phyloP scores from a whole-genome alignment of 23 tunicate genomes.

The Ciona savignyi region DNA sequence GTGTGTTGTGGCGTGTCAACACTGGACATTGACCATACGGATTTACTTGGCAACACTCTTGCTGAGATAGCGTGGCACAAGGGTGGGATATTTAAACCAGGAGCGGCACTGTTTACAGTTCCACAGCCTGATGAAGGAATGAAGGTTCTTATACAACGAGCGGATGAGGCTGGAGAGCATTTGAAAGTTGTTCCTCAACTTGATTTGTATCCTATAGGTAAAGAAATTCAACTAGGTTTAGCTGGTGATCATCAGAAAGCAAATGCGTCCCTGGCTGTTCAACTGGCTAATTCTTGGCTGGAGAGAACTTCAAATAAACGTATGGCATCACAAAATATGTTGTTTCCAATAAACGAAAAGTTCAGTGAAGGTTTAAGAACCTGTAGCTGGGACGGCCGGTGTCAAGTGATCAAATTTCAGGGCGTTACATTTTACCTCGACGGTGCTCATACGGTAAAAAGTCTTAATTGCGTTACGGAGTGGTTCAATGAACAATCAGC shows the following conservation, averaged over 20 bases:
- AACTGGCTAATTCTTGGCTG: conserved; percentile 49
- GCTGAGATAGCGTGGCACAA: conserved; percentile 84
- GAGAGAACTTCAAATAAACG: too few species aligned
- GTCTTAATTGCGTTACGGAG: conserved; percentile 41
- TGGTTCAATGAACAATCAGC: conserved; percentile 51
- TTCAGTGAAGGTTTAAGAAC: conserved; percentile 22
- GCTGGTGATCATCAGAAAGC: conserved; percentile 66
- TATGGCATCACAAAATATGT: too few species aligned
- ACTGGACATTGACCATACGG: conserved; percentile 72
- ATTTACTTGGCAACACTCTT: conserved; percentile 55
- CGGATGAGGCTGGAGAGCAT: conserved; percentile 18
- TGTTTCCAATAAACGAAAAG: too few species aligned
- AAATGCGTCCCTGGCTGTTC: conserved; percentile 74
- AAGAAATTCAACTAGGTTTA: conserved; percentile 31
- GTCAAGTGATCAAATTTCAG: conserved; percentile 52
- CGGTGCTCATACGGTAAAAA: conserved; percentile 73
- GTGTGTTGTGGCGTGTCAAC: conserved; percentile 70
- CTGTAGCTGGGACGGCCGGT: conserved; percentile 63
- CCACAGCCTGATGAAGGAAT: too few species aligned
- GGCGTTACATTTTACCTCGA: too few species aligned
- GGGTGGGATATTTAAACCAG: conserved; percentile 81
- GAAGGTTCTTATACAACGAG: conserved; percentile 44
- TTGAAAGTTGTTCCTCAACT: conserved; percentile 36
- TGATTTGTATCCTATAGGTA: background rate
- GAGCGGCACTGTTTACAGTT: conserved; percentile 57